A percentile compares a stretch with the other conserved stretches of the same genome.
Evolutionary conservation across 2,888 invertebrate species (phyloP).

Genomic region (Creontiades dilutus): DNA sequence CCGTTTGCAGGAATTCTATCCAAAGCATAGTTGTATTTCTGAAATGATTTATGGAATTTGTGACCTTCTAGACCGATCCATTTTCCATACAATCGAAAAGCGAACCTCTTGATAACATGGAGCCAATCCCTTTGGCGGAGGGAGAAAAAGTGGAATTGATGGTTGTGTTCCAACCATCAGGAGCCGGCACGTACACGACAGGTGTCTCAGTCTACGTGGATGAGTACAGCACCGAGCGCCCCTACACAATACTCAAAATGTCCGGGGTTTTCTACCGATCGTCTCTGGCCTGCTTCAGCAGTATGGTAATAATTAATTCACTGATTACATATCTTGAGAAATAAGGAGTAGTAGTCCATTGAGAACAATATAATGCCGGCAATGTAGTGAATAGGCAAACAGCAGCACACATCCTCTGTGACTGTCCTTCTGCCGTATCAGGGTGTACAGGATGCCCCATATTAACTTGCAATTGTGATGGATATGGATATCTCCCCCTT

Average conservation of each 20-base stretch:
- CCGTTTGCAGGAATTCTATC: too few relatives aligned
- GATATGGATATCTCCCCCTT: too few relatives aligned
- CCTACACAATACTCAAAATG: conserved; percentile 70
- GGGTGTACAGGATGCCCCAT: too few relatives aligned
- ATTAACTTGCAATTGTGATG: too few relatives aligned
- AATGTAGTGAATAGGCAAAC: too few relatives aligned
- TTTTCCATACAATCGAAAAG: conserved; percentile 5
- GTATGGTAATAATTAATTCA: conserved; percentile 76
- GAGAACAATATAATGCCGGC: too few relatives aligned
- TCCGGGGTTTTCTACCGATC: conserved; percentile 70
- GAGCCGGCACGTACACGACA: conserved; percentile 43
- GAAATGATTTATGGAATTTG: neutral
- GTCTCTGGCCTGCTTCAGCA: conserved; percentile 72
- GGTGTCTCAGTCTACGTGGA: conserved; percentile 68
- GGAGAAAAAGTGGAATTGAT: conserved; percentile 8
- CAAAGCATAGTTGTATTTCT: too few relatives aligned
- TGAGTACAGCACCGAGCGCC: conserved; percentile 53
- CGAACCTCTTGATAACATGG: neutral
- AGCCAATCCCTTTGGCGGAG: neutral
- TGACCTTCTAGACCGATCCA: neutral
- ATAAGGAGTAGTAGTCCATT: too few relatives aligned
- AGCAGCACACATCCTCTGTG: too few relatives aligned
- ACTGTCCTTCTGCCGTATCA: too few relatives aligned
- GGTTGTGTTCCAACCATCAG: conserved; percentile 61
- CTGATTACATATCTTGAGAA: too few relatives aligned